Base-by-base conservation (phyloP, 2,113 vertebrate genomes). In the Gymnogyps californianus region DNA sequence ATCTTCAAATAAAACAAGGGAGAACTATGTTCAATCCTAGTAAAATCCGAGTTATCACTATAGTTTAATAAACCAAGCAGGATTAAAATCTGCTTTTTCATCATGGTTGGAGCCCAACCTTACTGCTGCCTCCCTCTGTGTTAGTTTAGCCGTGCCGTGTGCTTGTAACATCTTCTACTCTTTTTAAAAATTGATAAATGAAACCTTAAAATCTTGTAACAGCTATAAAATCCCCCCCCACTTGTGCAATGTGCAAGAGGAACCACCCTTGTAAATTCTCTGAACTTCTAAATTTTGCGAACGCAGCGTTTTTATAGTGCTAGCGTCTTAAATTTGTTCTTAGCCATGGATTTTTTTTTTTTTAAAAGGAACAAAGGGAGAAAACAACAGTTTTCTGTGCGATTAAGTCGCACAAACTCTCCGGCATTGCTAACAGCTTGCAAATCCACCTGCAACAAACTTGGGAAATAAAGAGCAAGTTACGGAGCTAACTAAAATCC, bases 261-360 rank as follows among this genome's bases (percentile, higher is more conserved):
- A 93, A n/a, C 21, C 52, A 22, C 2, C 38, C 38, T 17, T 31
- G 19, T 34, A 40, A 61, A n/a, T 25, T 9, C 55, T 46, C n/a
- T 9, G 38, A 29, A n/a, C 21, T 20, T 26, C 4, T 10, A 10
- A 3, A 19, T 13, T 36, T 12, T 55, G 55, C 2, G 15, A 61
- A 55, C 4, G 4, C 31, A 5, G 34, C 3, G 0, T 4, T 66
- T 38, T 17, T 4, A 13, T 6, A 6, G 6, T 2, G 5, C 6
- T 17, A 7, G 7, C 0, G 1, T 12, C 51, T 83, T 15, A 10
- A 9, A 65, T 24, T 18, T 54, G 12, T 40, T 31, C 47, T 75
- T 3, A 38, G 51, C 36, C 8, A 3, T 0, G 3, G 15, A 11
- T 9, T 9, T 20, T n/a, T 44, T 0, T 2, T 6, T n/a, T 38